Evolutionary conservation across 1,140 invertebrate genomes (phyloP).

Genomic region (Solenopsis fugax): DNA sequence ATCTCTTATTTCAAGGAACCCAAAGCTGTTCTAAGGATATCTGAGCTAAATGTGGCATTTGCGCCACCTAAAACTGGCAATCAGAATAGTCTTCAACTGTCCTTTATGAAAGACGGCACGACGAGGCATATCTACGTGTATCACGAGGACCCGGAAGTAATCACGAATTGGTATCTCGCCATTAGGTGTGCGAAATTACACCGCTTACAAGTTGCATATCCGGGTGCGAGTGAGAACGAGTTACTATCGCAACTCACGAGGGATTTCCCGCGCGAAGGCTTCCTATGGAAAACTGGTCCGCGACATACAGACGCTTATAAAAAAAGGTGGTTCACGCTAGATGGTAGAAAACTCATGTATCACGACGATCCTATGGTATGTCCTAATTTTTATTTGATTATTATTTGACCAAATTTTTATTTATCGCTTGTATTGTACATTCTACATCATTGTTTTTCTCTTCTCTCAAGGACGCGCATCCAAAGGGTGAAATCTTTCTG

Average conservation of each 20-base stretch:
- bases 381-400: conserved; percentile 1
- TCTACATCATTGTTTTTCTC: conserved; percentile 26
- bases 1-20: conserved; percentile 88
- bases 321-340: conserved; percentile 95
- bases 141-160: conserved; percentile 94
- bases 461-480: conserved; percentile 90
- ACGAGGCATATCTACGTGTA: conserved; percentile 96
- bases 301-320: conserved; percentile 92
- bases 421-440: background rate
- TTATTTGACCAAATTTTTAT: background rate
- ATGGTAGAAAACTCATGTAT: conserved; percentile 96
- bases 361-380: conserved; percentile 93
- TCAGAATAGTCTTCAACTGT: conserved; percentile 93
- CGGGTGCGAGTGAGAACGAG: conserved; percentile 92
- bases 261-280: conserved; percentile 95
- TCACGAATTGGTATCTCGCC: conserved; percentile 96
- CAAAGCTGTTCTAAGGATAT: conserved; percentile 93
- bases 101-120: conserved; percentile 93
- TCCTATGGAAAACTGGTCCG: conserved; percentile 96
- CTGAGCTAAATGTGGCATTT: conserved; percentile 94
- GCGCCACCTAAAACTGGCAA: conserved; percentile 94
- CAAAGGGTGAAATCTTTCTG: conserved; percentile 96
- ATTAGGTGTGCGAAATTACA: conserved; percentile 95
- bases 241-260: conserved; percentile 91
- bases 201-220: conserved; percentile 93